Percentiles rank a stretch among this genome's conserved stretches.
These are phyloP conservation scores for Turritopsis rubra DNA, from an alignment of 30 jellyfish, hydroid and myxozoan species.

Conservation along the genomic window DNA sequence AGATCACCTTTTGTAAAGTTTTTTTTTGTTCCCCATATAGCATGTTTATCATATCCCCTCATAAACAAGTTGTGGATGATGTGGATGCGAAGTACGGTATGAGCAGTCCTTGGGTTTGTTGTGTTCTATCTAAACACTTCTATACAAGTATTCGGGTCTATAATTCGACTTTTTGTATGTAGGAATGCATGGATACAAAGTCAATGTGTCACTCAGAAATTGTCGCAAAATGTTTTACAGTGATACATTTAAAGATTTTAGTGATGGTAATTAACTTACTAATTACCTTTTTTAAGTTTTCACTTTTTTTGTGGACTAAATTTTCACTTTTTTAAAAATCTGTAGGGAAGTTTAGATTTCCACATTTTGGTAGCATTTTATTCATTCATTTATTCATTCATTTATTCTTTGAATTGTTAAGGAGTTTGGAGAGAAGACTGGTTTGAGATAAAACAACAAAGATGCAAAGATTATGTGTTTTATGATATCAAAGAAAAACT, in stretches of 20 bases:
- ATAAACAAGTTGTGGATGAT: slow-evolving; percentile 10
- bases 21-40: background rate
- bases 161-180: background rate
- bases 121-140: background rate
- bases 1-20: too few relatives aligned
- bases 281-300: too few relatives aligned
- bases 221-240: slow-evolving; percentile 6
- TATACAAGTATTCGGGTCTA: background rate
- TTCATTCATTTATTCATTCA: background rate
- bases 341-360: background rate
- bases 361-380: background rate
- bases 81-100: slow-evolving; percentile 3
- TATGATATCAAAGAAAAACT: slow-evolving; percentile 20
- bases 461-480: background rate
- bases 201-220: background rate
- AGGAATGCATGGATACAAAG: slow-evolving; percentile 26
- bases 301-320: too few relatives aligned
- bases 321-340: too few relatives aligned
- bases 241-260: background rate
- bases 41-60: background rate
- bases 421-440: slow-evolving; percentile 10
- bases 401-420: background rate
- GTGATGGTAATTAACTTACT: background rate
- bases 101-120: background rate
- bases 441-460: background rate